These are phyloP conservation scores for Actinernus sp. DNA, from an alignment of 92 coral and sea anemone species.

Conservation along the genomic window DNA sequence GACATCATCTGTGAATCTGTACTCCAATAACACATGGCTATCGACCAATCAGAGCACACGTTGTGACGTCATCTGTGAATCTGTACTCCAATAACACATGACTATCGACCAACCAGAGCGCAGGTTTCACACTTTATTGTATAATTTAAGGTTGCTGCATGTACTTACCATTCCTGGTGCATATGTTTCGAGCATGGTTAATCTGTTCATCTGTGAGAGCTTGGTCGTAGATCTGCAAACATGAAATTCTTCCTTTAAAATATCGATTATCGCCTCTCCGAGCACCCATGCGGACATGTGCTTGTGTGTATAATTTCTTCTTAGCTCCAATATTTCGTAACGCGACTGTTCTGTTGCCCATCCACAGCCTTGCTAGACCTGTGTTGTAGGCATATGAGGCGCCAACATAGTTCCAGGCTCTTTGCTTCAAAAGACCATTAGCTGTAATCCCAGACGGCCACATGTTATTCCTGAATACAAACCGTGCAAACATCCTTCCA, in stretches of 20 bases:
- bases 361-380: conserved; percentile 8
- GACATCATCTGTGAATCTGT: too few relatives aligned
- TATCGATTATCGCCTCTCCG: neutral
- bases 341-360: conserved; percentile 7
- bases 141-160: too few relatives aligned
- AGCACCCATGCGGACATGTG: conserved; percentile 7
- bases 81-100: too few relatives aligned
- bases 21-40: too few relatives aligned
- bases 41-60: too few relatives aligned
- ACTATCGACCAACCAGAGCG: too few relatives aligned
- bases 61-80: too few relatives aligned
- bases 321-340: neutral
- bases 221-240: conserved; percentile 23
- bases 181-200: neutral
- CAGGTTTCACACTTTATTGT: too few relatives aligned
- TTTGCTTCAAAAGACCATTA: neutral
- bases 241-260: conserved; percentile 11
- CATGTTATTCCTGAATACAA: neutral
- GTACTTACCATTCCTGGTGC: neutral
- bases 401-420: conserved; percentile 12
- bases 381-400: conserved; percentile 9
- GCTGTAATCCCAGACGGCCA: neutral
- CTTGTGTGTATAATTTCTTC: neutral
- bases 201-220: conserved; percentile 16
- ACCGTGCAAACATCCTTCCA: neutral